These are phyloP conservation scores for Menidia beryllina DNA, from an alignment of 2,113 vertebrate species.

Conservation along the genomic window DNA sequence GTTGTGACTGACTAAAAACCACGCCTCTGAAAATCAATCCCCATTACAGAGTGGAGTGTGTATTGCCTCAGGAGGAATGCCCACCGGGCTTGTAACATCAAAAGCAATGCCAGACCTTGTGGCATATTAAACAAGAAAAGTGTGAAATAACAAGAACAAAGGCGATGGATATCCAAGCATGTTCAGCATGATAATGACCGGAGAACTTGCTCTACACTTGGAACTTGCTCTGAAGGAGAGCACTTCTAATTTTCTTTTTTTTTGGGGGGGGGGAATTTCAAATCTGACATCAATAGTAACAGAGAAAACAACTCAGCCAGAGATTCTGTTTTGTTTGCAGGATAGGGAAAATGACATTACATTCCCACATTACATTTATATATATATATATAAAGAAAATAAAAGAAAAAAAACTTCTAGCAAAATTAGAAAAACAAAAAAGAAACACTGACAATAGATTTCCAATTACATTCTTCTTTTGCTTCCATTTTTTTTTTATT, in stretches of 20 bases:
- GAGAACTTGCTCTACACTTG: neutral
- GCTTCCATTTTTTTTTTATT: conserved; percentile 26
- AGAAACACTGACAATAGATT: conserved; percentile 50
- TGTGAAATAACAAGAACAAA: conserved; percentile 57
- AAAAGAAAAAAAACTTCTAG: no score
- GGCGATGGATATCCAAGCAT: conserved; percentile 11
- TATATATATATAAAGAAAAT: no score
- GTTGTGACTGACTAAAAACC: conserved; percentile 51
- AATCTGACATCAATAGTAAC: neutral
- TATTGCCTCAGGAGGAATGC: conserved; percentile 48
- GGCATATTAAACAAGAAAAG: conserved; percentile 45
- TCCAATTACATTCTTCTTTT: conserved; percentile 45
- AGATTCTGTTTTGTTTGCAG: no score
- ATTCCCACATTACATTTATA: no score
- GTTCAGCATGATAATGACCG: conserved; percentile 13
- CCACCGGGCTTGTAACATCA: conserved; percentile 57
- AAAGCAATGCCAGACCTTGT: conserved; percentile 35
- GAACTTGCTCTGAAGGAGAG: conserved; percentile 6
- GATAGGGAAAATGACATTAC: no score
- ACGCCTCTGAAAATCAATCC: conserved; percentile 71
- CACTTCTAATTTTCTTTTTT: no score
- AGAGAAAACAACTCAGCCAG: neutral
- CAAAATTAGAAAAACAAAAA: no score
- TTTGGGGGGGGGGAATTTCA: no score
- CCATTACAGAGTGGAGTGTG: conserved; percentile 48